Evolutionary conservation across 2,113 vertebrate genomes (phyloP), one percentile per base, ranked within the genome.

Genomic region (Gymnobelideus leadbeateri): DNA sequence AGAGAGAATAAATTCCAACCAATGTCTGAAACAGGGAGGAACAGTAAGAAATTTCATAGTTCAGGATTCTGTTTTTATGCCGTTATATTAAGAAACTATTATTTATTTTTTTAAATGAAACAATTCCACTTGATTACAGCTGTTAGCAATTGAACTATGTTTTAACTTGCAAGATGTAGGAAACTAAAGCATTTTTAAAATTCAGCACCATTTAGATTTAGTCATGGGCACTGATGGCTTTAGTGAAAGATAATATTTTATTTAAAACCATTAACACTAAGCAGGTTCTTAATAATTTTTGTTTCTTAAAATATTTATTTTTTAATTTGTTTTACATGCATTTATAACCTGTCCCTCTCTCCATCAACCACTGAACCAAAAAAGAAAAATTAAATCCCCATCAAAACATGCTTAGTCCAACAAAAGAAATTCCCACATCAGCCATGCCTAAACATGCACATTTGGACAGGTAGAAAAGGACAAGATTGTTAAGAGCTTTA

Each of bases 61-160:
- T 37, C 90, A 94, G 90, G 43, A 8, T 51, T 95, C 55, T 91
- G 25, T 19, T 31, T 47, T 84, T 84, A 43, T 84, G 25, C 31
- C 91, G 84, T 91, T 92, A 21, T 8, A 54, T 77, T 23, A 53
- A 91, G 57, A 96, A 61, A 46, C 12, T n/a, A 97, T 84, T 25
- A 53, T 90, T n/a, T 92, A 55, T 91, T 68, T 24, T 93, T 47
- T 37, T 92, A 89, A 94, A 51, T 92, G 92, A 94, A 43, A 90
- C 19, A 91, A 53, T 77, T 49, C 91, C 92, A 68, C 52, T 8
- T 95, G 3, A 46, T 91, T 25, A n/a, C 0, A 55, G 89, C 89
- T 94, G 89, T 91, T 91, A 26, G 43, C n/a, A 57, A 43, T 43
- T 19, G 26, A 92, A 77, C 55, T 28, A 31, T 93, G 19, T 26